A percentile compares a stretch with the other conserved stretches of the same genome.
phyloP scores from a whole-genome alignment of 2,797 vertebrate species.

The Neosalanx taihuensis region DNA sequence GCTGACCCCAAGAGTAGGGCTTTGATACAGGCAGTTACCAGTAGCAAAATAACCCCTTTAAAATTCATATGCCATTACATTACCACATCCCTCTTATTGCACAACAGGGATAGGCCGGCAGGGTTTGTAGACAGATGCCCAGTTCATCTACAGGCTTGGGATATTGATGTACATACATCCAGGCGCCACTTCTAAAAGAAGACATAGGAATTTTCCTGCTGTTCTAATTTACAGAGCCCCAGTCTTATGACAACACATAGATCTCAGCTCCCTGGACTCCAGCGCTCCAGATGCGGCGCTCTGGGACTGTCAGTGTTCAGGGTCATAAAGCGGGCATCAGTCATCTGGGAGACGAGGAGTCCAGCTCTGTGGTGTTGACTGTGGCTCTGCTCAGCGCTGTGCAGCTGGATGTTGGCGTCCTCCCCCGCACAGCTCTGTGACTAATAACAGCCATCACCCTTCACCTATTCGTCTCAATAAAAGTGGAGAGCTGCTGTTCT shows the following conservation, averaged over 20 bases:
- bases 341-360: not conserved
- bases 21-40: not conserved
- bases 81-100: not conserved
- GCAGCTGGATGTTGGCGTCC: conserved; percentile 2
- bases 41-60: not conserved
- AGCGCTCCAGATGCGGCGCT: too few species aligned
- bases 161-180: too few species aligned
- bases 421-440: not conserved
- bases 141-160: too few species aligned
- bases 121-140: too few species aligned
- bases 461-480: conserved; percentile 7
- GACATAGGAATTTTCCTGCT: too few species aligned
- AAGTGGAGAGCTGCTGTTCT: not conserved
- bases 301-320: not conserved
- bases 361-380: not conserved
- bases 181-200: too few species aligned
- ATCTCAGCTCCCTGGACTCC: too few species aligned
- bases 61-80: not conserved
- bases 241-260: too few species aligned
- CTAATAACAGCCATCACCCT: not conserved
- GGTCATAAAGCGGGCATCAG: not conserved
- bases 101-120: too few species aligned
- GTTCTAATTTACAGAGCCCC: too few species aligned
- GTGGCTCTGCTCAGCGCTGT: too few species aligned
- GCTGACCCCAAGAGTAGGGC: conserved; percentile 31